Percentiles rank a stretch among this genome's conserved stretches.
Conservation (phyloP, 2,113 vertebrate genomes). For the Plecturocebus donacophilus region DNA sequence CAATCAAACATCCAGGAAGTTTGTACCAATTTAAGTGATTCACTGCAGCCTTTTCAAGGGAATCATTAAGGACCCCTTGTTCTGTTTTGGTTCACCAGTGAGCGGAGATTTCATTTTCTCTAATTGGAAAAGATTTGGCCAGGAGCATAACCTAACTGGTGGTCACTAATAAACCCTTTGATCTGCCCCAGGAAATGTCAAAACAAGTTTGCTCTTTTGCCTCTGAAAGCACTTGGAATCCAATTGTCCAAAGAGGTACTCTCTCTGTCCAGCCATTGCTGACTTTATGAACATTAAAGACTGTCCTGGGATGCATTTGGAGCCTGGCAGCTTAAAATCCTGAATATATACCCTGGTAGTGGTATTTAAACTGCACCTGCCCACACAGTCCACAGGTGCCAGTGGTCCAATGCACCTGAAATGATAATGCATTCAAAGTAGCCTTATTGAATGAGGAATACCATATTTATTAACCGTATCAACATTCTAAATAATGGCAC, state of each 20-base stretch:
- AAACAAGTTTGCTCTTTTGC: conserved; percentile 23
- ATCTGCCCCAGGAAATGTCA: conserved; percentile 47
- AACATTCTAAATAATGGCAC: not conserved
- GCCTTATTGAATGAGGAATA: not conserved
- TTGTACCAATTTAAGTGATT: conserved; percentile 24
- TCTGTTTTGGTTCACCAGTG: conserved; percentile 48
- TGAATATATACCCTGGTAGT: not conserved
- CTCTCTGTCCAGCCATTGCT: not conserved
- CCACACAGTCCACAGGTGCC: not conserved
- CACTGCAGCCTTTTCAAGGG: conserved; percentile 21
- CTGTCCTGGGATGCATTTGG: not conserved
- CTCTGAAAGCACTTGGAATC: conserved; percentile 22
- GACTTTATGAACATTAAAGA: conserved; percentile 10
- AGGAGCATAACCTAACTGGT: not conserved
- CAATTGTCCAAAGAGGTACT: not conserved
- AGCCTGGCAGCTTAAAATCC: not conserved
- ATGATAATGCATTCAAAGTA: not conserved
- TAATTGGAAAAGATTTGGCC: conserved; percentile 59
- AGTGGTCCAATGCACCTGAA: not conserved
- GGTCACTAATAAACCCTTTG: conserved; percentile 59
- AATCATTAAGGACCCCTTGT: conserved; percentile 28
- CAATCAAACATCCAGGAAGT: not conserved
- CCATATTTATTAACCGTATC: not conserved
- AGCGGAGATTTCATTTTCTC: conserved; percentile 44
- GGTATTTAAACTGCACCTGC: not conserved